phyloP scores from a whole-genome alignment of 92 coral and sea anemone genomes.

The Meandrina meandrites region DNA sequence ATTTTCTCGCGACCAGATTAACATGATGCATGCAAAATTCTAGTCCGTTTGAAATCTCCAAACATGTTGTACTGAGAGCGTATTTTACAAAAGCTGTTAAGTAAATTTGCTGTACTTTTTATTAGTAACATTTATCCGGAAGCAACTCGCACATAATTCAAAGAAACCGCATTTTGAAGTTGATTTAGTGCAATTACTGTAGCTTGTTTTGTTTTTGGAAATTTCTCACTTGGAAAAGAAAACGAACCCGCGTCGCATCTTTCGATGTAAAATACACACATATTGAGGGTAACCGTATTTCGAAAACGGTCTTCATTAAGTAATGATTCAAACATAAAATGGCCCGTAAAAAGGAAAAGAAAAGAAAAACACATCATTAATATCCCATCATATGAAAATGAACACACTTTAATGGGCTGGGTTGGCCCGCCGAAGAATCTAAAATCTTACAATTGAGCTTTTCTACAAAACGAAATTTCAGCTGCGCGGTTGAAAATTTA shows the following conservation, averaged over 20 bases:
- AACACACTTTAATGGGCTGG: constrained; percentile 13
- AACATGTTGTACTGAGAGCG: background rate
- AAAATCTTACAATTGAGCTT: background rate
- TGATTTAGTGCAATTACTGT: background rate
- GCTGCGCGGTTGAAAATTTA: constrained; percentile 8
- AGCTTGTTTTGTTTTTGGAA: background rate
- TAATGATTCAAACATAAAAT: constrained; percentile 21
- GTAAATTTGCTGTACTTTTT: background rate
- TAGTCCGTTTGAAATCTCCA: background rate
- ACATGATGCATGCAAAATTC: background rate
- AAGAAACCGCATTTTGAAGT: background rate
- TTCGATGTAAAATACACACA: background rate
- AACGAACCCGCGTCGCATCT: background rate
- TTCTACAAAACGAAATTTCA: background rate
- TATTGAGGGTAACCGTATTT: constrained; percentile 20
- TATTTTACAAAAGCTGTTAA: background rate
- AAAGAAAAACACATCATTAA: constrained; percentile 42
- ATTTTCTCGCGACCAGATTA: background rate
- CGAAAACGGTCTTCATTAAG: constrained; percentile 17
- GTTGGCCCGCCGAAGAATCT: constrained; percentile 18
- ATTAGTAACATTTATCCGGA: constrained; percentile 17
- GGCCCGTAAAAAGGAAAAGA: constrained; percentile 41
- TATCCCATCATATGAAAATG: constrained; percentile 36
- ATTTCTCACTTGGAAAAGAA: background rate
- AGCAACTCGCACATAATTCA: constrained; percentile 12